Conservation (phyloP, 2,797 vertebrate species). For the Limosa lapponica region DNA sequence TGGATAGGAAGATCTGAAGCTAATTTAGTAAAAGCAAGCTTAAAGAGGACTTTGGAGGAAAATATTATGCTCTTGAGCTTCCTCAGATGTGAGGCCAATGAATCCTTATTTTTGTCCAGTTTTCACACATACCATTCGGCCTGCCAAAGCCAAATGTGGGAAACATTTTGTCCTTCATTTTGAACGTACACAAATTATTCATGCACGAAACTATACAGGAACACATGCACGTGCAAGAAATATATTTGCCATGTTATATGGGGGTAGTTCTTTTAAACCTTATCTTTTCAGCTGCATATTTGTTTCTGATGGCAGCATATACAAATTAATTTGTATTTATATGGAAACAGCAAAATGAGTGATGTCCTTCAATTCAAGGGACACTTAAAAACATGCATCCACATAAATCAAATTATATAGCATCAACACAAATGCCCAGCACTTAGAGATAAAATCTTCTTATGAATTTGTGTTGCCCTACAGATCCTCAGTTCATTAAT, state of each 20-base stretch:
- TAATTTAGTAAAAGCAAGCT: background rate
- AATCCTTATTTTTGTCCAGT: background rate
- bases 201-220: background rate
- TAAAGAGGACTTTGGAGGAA: background rate
- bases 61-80: background rate
- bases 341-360: background rate
- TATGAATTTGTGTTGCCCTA: background rate
- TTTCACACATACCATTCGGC: background rate
- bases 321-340: background rate
- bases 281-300: background rate
- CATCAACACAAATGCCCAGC: background rate
- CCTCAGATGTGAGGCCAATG: slow-evolving; percentile 21
- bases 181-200: background rate
- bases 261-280: background rate
- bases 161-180: slow-evolving; percentile 30
- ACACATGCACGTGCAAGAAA: background rate
- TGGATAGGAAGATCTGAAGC: background rate
- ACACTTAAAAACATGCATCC: background rate
- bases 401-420: background rate
- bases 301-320: background rate
- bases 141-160: background rate
- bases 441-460: background rate
- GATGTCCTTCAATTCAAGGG: background rate
- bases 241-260: background rate
- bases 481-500: background rate